Evolutionary conservation across 2,797 vertebrate species (phyloP).

Genomic region (Lacerta agilis): DNA sequence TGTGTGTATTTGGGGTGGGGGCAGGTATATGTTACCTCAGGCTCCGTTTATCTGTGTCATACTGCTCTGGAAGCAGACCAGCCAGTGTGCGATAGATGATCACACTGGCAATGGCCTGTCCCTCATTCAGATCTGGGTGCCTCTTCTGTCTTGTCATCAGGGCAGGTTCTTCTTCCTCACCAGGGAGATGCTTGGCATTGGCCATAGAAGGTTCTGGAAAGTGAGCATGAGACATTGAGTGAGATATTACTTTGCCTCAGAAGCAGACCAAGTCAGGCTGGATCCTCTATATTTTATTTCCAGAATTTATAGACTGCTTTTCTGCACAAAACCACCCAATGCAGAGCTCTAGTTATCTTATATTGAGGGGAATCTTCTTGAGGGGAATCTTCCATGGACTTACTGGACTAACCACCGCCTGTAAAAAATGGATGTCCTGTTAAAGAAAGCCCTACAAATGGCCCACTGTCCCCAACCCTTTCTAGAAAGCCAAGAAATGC

Average conservation of each 20-base stretch:
- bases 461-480: not conserved
- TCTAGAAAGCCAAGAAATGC: not conserved
- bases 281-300: not conserved
- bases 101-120: conserved; percentile 90
- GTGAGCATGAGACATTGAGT: not conserved
- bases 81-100: conserved; percentile 96
- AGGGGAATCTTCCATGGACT: not conserved
- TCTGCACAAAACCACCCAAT: not conserved
- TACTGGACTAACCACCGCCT: not conserved
- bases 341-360: not conserved
- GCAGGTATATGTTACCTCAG: conserved; percentile 80
- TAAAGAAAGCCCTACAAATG: not conserved
- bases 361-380: not conserved
- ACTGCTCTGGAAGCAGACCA: conserved; percentile 87
- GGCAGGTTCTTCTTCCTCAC: conserved; percentile 69
- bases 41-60: conserved; percentile 93
- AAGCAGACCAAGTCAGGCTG: not conserved
- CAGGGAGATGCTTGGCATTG: conserved; percentile 46
- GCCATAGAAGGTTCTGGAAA: conserved; percentile 43
- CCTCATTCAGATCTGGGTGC: conserved; percentile 82
- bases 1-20: not conserved
- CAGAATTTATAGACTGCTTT: not conserved
- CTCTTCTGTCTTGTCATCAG: conserved; percentile 80
- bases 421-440: not conserved
- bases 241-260: not conserved